phyloP scores from a whole-genome alignment of 2,888 invertebrate genomes.

The Apamea anceps region DNA sequence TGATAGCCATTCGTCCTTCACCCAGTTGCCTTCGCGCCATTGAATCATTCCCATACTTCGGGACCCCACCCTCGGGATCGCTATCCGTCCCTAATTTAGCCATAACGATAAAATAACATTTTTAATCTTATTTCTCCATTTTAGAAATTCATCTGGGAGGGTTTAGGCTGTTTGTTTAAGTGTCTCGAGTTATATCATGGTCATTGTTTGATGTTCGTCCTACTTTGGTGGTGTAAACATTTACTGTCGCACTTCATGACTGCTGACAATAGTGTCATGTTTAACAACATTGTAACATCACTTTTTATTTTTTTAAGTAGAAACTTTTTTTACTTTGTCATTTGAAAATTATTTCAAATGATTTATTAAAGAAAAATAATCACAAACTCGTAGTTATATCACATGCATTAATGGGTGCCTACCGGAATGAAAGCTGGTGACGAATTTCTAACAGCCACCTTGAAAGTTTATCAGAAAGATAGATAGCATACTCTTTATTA shows the following conservation, averaged over 20 bases:
- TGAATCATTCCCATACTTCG: conserved; percentile 53
- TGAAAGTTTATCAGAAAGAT: neutral
- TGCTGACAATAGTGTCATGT: neutral
- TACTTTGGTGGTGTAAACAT: conserved; percentile 27
- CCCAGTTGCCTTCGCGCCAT: conserved; percentile 58
- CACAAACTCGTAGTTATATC: neutral
- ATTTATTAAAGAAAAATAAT: neutral
- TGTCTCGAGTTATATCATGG: conserved; percentile 32
- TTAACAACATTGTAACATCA: neutral
- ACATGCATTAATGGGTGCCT: neutral
- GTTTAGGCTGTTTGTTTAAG: conserved; percentile 53
- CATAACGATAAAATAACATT: conserved; percentile 57
- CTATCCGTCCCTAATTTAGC: conserved; percentile 60
- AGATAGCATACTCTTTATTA: too few relatives aligned
- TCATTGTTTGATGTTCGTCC: conserved; percentile 32
- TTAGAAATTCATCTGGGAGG: conserved; percentile 52
- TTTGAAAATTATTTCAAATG: neutral
- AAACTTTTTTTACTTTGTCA: neutral
- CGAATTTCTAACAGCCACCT: neutral
- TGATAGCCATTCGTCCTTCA: conserved; percentile 64
- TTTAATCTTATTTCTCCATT: conserved; percentile 61
- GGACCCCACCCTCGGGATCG: conserved; percentile 58
- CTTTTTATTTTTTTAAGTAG: neutral
- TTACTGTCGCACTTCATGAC: conserved; percentile 8
- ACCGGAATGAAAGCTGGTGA: neutral